These are phyloP conservation scores for Monodelphis domestica DNA, from an alignment of 2,797 vertebrate species.

Conservation along the genomic window DNA sequence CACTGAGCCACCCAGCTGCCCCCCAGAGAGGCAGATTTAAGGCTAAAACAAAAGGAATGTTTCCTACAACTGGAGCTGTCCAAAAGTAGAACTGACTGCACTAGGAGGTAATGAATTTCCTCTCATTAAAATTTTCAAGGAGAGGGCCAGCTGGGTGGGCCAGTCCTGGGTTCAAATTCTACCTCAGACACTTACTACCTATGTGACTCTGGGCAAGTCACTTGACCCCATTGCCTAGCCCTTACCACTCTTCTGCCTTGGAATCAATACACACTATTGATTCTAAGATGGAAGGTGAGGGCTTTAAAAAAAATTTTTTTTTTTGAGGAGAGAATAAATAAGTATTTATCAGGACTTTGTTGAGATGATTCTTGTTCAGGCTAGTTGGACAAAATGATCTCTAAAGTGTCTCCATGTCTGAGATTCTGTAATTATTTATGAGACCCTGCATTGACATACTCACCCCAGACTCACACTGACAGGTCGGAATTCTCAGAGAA, in stretches of 20 bases:
- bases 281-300: no score
- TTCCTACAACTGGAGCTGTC: not conserved
- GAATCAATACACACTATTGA: no score
- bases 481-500: not conserved
- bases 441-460: not conserved
- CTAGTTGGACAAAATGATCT: not conserved
- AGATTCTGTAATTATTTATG: not conserved
- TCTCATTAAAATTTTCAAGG: not conserved
- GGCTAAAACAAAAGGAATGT: not conserved
- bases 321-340: not conserved
- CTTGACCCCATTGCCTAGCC: no score
- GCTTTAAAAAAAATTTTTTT: no score
- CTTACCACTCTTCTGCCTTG: no score
- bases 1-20: no score
- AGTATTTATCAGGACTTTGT: not conserved
- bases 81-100: not conserved
- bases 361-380: not conserved
- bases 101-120: not conserved
- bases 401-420: not conserved
- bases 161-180: no score
- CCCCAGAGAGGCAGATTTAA: not conserved
- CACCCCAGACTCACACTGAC: not conserved
- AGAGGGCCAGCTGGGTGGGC: no score
- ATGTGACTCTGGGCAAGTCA: no score
- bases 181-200: no score